Base-by-base conservation (phyloP, 2,888 invertebrate species). In the Leptodirus hochenwartii region DNA sequence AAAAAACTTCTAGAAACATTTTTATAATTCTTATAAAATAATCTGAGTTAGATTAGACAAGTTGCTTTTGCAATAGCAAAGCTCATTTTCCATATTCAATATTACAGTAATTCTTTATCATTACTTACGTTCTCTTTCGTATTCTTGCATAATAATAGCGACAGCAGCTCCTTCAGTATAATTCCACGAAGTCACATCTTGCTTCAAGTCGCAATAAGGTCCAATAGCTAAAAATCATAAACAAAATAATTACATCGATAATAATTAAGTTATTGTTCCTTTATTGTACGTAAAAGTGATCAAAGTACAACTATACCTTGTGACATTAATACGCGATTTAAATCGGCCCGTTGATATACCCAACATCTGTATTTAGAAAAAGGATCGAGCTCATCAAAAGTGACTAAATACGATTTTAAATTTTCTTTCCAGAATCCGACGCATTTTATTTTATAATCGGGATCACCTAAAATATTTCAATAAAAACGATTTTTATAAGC, bases 401-500 rank as follows among this genome's bases (percentile, higher is more conserved):
- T 96, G 32, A 96, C 81, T 24, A 96, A 58, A 54, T 95, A 95
- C 0, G 95, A 95, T 51, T 84, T 87, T 20, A 95, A 66, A 62
- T 96, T 95, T 53, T 96, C 95, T 54, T 93, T 90, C 90, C 93
- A 96, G 54, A 71, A 95, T 0, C 93, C 95, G 43, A 96, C 88
- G 50, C 96, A 96, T 50, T 88, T 88, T 78, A 96, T 79, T 51
- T 73, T 78, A 49, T 91, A 90, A 64, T 96, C 95, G 2, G 93
- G 88, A 50, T 87, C 84, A 39, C 65, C 73, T 75, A 66, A 43
- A 35, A 44, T 40, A 32, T 15, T 29, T 34, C 25, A 28, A 30
- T 14, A 10, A 6, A 22, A 15, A 5, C 20, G 6, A 8, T 20
- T 20, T 20, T 20, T 20, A 20, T 20, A 6, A 20, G 8, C 20